These are phyloP conservation scores for Pterostichus madidus DNA, from an alignment of 2,888 invertebrate species.

Conservation along the genomic window DNA sequence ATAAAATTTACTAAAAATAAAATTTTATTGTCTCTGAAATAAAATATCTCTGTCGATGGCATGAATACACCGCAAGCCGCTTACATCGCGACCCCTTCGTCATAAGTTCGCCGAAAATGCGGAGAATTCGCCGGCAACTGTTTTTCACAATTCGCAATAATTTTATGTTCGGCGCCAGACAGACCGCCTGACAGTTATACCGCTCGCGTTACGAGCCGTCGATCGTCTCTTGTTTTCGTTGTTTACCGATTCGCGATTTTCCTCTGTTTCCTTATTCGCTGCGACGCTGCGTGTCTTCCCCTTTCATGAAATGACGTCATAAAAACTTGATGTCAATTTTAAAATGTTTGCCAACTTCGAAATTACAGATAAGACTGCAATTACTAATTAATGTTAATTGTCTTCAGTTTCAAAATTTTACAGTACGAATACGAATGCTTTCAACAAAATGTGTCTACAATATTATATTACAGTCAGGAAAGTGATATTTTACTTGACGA, in stretches of 20 bases:
- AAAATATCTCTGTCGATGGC: slow-evolving; percentile 42
- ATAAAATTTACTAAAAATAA: slow-evolving; percentile 46
- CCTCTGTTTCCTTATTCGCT: slow-evolving; percentile 35
- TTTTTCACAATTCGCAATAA: slow-evolving; percentile 66
- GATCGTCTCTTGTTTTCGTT: slow-evolving; percentile 53
- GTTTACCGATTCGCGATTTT: slow-evolving; percentile 50
- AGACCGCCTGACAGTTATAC: slow-evolving; percentile 56
- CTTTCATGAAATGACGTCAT: slow-evolving; percentile 44
- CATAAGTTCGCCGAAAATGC: slow-evolving; percentile 34
- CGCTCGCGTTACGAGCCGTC: slow-evolving; percentile 43
- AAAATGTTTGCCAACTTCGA: slow-evolving; percentile 43
- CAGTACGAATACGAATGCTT: background rate
- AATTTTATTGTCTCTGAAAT: slow-evolving; percentile 43
- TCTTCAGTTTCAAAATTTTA: slow-evolving; percentile 1
- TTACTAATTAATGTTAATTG: slow-evolving; percentile 14
- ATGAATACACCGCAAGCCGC: slow-evolving; percentile 8
- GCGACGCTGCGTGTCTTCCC: slow-evolving; percentile 20
- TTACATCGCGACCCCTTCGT: slow-evolving; percentile 6
- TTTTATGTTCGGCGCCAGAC: slow-evolving; percentile 67
- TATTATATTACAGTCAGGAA: no score
- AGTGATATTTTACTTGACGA: no score
- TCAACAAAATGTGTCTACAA: background rate
- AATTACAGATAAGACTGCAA: slow-evolving; percentile 16
- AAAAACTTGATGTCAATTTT: slow-evolving; percentile 44
- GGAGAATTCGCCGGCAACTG: slow-evolving; percentile 50